Evolutionary conservation across 2,797 vertebrate species (phyloP).

Genomic region (Lagorchestes hirsutus): DNA sequence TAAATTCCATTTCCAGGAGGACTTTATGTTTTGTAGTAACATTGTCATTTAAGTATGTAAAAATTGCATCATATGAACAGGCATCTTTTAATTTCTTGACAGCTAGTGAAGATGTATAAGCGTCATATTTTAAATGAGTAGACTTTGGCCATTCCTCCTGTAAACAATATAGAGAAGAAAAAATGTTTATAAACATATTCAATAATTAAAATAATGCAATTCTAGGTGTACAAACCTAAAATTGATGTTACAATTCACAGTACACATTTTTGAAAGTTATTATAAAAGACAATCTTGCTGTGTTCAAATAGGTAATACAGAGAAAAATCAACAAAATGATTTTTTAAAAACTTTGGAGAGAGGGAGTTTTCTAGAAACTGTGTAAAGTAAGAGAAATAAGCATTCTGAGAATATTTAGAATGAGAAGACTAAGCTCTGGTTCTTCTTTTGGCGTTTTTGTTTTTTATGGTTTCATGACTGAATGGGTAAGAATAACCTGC

Average conservation of each 20-base stretch:
- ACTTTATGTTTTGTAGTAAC: constrained; percentile 61
- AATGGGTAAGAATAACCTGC: background rate
- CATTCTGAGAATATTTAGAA: background rate
- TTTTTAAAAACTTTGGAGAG: background rate
- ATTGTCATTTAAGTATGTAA: constrained; percentile 63
- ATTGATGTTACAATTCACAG: constrained; percentile 34
- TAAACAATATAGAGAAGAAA: constrained; percentile 55
- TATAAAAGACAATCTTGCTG: background rate
- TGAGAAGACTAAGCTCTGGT: background rate
- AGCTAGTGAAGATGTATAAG: background rate
- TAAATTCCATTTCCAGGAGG: constrained; percentile 65
- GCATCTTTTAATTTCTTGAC: constrained; percentile 67
- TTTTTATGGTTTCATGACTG: background rate
- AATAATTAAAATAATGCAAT: constrained; percentile 44
- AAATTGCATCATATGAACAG: constrained; percentile 60
- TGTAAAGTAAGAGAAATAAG: background rate
- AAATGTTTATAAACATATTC: constrained; percentile 43
- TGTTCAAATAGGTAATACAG: background rate
- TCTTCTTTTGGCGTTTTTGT: background rate
- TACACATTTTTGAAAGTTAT: constrained; percentile 43
- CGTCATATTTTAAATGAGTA: constrained; percentile 2
- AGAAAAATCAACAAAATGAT: background rate
- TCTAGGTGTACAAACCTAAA: constrained; percentile 39
- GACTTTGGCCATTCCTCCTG: constrained; percentile 78
- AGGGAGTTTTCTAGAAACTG: background rate